Conservation (phyloP, 2,888 invertebrate species). For the Oscheius sp. region DNA sequence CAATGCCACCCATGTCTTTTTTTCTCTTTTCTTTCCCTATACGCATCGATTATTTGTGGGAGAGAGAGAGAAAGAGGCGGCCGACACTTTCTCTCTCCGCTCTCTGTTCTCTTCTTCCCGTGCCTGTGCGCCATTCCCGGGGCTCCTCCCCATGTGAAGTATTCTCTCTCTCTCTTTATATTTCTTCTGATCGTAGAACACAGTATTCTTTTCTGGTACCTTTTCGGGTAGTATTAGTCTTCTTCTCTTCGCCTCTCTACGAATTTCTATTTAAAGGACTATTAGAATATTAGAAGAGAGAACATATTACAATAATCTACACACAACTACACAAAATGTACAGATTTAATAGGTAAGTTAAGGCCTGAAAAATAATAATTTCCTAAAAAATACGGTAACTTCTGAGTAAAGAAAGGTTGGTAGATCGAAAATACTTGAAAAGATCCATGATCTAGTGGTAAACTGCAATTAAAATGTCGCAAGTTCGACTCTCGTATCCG, state of each 20-base stretch:
- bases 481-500: too few species aligned
- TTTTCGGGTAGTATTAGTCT: too few species aligned
- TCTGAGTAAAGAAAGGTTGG: too few species aligned
- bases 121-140: slow-evolving; percentile 2
- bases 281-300: neutral
- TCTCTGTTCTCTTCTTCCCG: neutral
- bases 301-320: neutral
- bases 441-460: too few species aligned
- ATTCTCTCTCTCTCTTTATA: neutral
- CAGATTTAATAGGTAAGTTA: slow-evolving; percentile 25
- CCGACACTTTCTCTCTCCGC: neutral
- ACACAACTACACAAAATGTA: slow-evolving; percentile 7
- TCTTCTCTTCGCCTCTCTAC: neutral
- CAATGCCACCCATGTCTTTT: slow-evolving; percentile 19
- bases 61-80: neutral
- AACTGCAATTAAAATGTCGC: too few species aligned
- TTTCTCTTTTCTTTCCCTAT: slow-evolving; percentile 15
- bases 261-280: slow-evolving; percentile 5
- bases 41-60: slow-evolving; percentile 28
- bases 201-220: neutral
- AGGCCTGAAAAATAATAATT: too few species aligned
- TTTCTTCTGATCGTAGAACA: neutral
- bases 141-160: slow-evolving; percentile 7
- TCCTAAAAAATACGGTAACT: too few species aligned
- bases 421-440: too few species aligned